Percentiles rank a stretch among this genome's conserved stretches.
These are phyloP conservation scores for Acropternis orthonyx DNA, from an alignment of 2,797 vertebrate genomes.

Conservation along the genomic window DNA sequence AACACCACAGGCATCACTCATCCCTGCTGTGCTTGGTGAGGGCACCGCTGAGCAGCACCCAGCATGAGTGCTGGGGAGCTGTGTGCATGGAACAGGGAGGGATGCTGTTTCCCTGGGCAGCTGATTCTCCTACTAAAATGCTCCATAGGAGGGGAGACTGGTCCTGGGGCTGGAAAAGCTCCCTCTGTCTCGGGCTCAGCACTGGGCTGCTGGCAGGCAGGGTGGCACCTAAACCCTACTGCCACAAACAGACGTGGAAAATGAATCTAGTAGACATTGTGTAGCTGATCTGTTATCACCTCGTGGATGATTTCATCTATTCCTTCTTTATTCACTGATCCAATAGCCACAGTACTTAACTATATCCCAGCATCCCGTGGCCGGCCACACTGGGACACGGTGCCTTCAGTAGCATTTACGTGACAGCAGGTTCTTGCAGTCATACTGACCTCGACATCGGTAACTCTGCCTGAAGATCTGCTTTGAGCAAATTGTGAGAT, in stretches of 20 bases:
- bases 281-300: not conserved
- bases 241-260: not conserved
- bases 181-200: not conserved
- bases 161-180: not conserved
- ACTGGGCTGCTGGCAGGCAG: not conserved
- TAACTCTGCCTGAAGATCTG: not conserved
- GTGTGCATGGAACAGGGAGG: not conserved
- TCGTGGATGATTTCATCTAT: not conserved
- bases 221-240: not conserved
- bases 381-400: not conserved
- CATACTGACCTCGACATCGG: slow-evolving; percentile 5
- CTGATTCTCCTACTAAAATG: not conserved
- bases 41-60: not conserved
- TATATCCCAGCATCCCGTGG: not conserved
- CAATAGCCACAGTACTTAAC: not conserved
- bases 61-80: not conserved
- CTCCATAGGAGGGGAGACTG: not conserved
- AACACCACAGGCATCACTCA: not conserved
- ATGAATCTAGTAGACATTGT: not conserved
- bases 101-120: not conserved
- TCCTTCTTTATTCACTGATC: not conserved
- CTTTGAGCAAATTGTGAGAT: slow-evolving; percentile 44
- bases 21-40: not conserved
- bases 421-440: not conserved
- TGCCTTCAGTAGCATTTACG: not conserved